Conservation (phyloP, 2,113 vertebrate species). For the Pseudolaguvia tuberculata region DNA sequence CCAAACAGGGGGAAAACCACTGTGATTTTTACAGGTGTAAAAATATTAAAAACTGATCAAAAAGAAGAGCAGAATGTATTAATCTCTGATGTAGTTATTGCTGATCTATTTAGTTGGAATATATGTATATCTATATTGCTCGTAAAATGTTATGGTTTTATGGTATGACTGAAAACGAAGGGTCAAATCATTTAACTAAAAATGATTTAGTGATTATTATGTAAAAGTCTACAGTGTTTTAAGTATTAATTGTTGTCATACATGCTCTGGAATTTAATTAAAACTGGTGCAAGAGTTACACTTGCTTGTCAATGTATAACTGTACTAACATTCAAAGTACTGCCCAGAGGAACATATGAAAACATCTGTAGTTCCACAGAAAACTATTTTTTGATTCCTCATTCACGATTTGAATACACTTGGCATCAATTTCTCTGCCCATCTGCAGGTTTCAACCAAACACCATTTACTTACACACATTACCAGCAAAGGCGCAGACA, state of each 20-base stretch:
- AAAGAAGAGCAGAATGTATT: no score
- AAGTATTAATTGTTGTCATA: conserved; percentile 23
- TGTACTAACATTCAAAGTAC: no score
- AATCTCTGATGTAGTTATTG: conserved; percentile 33
- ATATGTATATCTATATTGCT: conserved; percentile 16
- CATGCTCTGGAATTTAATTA: conserved; percentile 31
- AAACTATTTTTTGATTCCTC: no score
- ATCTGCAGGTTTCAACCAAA: neutral
- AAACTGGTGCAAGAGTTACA: conserved; percentile 28
- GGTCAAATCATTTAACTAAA: neutral
- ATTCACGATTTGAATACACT: neutral
- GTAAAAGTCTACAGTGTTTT: conserved; percentile 23
- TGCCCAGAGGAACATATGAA: no score
- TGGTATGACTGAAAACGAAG: neutral
- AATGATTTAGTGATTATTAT: conserved; percentile 2
- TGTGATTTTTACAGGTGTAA: conserved; percentile 48
- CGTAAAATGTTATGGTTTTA: conserved; percentile 30
- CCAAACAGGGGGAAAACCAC: conserved; percentile 39
- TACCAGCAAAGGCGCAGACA: no score
- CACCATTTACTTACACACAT: neutral
- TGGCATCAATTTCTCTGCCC: neutral
- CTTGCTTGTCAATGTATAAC: neutral
- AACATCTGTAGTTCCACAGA: no score
- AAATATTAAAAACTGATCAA: conserved; percentile 2
- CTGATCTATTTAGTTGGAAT: conserved; percentile 8